A percentile compares a stretch with the other conserved stretches of the same genome.
Conservation (phyloP, 2,888 invertebrate genomes). For the Lasioglossum figueresi region DNA sequence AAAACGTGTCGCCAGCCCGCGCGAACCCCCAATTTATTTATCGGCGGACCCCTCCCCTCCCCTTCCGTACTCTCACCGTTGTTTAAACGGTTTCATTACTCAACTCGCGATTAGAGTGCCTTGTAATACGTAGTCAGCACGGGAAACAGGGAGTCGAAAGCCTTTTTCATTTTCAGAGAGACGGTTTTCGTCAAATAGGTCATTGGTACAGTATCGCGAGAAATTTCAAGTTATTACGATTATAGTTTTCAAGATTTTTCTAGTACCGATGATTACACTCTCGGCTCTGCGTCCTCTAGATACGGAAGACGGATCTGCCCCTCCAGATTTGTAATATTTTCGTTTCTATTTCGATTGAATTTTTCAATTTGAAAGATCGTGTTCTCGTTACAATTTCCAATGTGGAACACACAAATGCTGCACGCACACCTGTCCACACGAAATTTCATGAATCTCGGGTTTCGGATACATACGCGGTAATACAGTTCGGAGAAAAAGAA, state of each 20-base stretch:
- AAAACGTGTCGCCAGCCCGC: conserved; percentile 42
- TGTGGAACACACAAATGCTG: too few relatives aligned
- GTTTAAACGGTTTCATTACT: conserved; percentile 35
- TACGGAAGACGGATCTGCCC: too few relatives aligned
- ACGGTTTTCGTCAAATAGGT: background rate
- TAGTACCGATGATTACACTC: background rate
- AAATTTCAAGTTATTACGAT: background rate
- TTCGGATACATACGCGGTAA: background rate
- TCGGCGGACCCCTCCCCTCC: background rate
- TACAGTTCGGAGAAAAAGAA: background rate
- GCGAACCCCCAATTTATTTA: conserved; percentile 39
- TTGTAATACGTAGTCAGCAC: background rate
- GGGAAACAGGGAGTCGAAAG: background rate
- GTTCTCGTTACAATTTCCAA: too few relatives aligned
- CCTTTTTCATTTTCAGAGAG: background rate
- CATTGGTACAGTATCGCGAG: background rate
- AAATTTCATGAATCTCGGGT: background rate
- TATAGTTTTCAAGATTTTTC: background rate
- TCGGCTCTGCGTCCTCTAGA: background rate
- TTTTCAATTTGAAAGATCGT: too few relatives aligned
- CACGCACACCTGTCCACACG: background rate
- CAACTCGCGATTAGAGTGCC: conserved; percentile 17
- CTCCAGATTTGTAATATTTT: too few relatives aligned
- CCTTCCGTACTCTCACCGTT: background rate
- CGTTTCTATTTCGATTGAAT: too few relatives aligned